phyloP scores from a whole-genome alignment of 2,113 vertebrate genomes.

The Ailurus styani region DNA sequence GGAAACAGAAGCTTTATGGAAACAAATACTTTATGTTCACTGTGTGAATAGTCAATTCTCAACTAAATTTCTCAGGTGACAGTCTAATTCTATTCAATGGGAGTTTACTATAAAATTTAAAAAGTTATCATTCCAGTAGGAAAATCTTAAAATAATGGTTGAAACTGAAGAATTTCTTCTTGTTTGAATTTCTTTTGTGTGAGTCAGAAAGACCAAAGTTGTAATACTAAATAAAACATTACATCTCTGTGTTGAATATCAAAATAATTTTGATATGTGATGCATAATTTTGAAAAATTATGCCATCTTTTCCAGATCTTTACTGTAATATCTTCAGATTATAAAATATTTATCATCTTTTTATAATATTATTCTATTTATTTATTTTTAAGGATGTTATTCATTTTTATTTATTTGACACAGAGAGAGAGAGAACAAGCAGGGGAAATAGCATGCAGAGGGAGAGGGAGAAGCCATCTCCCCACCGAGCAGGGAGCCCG shows the following conservation, averaged over 20 bases:
- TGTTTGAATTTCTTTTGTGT: background rate
- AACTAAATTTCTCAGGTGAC: background rate
- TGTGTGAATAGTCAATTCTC: background rate
- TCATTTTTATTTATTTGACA: too few species aligned
- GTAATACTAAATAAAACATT: background rate
- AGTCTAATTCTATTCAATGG: background rate
- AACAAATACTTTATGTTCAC: background rate
- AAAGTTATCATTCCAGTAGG: background rate
- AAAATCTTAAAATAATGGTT: background rate
- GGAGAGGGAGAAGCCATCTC: too few species aligned
- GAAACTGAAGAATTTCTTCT: background rate
- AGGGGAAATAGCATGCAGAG: too few species aligned
- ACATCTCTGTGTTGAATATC: background rate
- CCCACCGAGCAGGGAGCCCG: too few species aligned
- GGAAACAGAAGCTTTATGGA: background rate
- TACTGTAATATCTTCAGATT: background rate
- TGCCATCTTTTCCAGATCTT: background rate
- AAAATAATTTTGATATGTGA: background rate
- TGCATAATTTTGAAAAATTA: background rate
- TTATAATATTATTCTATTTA: too few species aligned
- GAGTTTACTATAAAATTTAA: background rate
- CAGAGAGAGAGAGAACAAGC: too few species aligned
- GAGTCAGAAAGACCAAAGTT: background rate
- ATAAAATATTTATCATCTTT: background rate
- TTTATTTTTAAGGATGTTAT: too few species aligned